These are phyloP conservation scores for Morbakka virulenta DNA, from an alignment of 30 jellyfish, hydroid and myxozoan species.

Conservation along the genomic window DNA sequence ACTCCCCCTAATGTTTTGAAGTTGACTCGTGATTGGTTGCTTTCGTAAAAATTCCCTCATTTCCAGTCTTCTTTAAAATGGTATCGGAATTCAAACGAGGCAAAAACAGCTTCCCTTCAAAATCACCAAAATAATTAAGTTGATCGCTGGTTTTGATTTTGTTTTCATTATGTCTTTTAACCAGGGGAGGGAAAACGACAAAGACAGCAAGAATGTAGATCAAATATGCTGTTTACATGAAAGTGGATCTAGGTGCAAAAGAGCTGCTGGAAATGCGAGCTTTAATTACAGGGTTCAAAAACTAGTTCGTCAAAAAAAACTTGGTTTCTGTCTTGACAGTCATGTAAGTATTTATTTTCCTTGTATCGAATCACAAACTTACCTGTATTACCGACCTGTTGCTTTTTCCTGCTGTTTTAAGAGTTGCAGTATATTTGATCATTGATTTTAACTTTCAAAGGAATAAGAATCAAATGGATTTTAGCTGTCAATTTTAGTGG, in stretches of 20 bases:
- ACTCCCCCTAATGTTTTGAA: too few species aligned
- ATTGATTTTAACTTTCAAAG: too few species aligned
- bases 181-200: conserved; percentile 40
- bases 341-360: conserved; percentile 70
- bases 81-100: neutral
- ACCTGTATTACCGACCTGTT: too few species aligned
- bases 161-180: neutral
- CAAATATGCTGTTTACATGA: conserved; percentile 89
- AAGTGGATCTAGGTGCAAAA: conserved; percentile 80
- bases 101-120: neutral
- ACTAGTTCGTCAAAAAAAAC: conserved; percentile 85
- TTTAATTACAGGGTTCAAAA: conserved; percentile 93
- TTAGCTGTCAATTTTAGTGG: too few species aligned
- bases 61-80: too few species aligned
- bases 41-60: too few species aligned
- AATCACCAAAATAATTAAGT: neutral
- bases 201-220: conserved; percentile 57
- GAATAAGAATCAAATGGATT: too few species aligned
- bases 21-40: too few species aligned
- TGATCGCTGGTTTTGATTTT: too few species aligned
- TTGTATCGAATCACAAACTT: too few species aligned
- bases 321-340: conserved; percentile 74
- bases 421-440: too few species aligned
- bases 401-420: too few species aligned
- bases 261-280: conserved; percentile 94